These are phyloP conservation scores for Moxostoma hubbsi DNA, from an alignment of 2,797 vertebrate species.

Conservation along the genomic window DNA sequence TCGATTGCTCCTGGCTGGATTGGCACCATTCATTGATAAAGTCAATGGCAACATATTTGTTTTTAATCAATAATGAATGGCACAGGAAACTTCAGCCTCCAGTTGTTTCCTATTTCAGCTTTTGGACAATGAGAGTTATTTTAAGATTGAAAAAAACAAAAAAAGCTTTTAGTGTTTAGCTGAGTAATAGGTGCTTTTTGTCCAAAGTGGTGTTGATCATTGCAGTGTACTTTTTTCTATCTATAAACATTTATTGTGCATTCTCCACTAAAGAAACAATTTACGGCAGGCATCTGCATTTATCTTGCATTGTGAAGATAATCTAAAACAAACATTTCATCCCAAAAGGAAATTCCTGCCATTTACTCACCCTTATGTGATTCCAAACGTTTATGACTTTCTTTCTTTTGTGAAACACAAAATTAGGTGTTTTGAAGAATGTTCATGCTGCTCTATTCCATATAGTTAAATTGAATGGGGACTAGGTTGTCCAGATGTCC, in stretches of 20 bases:
- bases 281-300: conserved; percentile 13
- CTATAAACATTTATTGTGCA: conserved; percentile 40
- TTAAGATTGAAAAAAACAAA: conserved; percentile 26
- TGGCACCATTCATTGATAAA: conserved; percentile 42
- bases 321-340: neutral
- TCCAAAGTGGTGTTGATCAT: neutral
- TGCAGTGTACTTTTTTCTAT: neutral
- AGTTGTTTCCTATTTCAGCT: conserved; percentile 50
- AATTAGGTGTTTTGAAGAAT: no score
- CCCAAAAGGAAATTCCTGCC: no score
- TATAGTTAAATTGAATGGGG: no score
- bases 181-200: conserved; percentile 31
- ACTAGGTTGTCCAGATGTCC: no score
- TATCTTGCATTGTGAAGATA: neutral
- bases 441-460: no score
- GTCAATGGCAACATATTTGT: conserved; percentile 46
- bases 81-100: conserved; percentile 54
- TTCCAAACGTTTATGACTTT: no score
- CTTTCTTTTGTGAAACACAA: no score
- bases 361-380: no score
- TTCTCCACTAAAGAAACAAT: neutral
- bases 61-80: conserved; percentile 53
- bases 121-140: conserved; percentile 43
- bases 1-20: conserved; percentile 55
- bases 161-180: conserved; percentile 42